Evolutionary conservation across 2,797 vertebrate genomes (phyloP), one percentile per base, ranked within the genome.

Genomic region (Crocodylus rhombifer): DNA sequence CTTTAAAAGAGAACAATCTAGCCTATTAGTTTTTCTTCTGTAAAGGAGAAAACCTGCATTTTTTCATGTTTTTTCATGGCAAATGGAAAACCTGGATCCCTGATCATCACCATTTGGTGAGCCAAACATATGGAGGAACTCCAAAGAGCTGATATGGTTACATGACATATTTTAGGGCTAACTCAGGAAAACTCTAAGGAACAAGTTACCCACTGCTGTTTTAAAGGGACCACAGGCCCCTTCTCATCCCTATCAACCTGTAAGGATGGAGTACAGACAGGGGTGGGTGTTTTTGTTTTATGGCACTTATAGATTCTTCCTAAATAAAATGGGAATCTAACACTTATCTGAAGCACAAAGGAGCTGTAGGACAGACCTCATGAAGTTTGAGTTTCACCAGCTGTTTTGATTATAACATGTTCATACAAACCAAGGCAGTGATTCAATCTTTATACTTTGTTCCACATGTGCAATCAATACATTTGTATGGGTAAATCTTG

Each of bases 191-290:
- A 55, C 67, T 77, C 60, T 94, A 89, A 92, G 6, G 80, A 84
- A 55, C 67, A 58, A n/a, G 65, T 18, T 13, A 65, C 55, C 76
- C 80, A 86, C 62, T 82, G 77, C 78, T 95, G 81, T 90, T 95
- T 88, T 65, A 80, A 90, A 93, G 80, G 78, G 88, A 84, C 82
- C 64, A 69, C 67, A 26, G 67, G 28, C 16, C 23, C 12, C 55
- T 65, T 33, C 75, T 96, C 82, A 88, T 76, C 96, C 92, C 93
- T 93, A 84, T 94, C 85, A 86, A 89, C 89, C 94, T 87, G 80
- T 9, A 77, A 91, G 86, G 86, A 62, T 95, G 67, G 18, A 30
- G 11, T 20, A 11, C 42, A 21, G 67, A 71, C 33, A 71, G 20
- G 64, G 21, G 21, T 42, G n/a, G 20, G 18, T 23, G 20, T 71